phyloP scores from a whole-genome alignment of 2,797 vertebrate species.

The Decapterus maruadsi region DNA sequence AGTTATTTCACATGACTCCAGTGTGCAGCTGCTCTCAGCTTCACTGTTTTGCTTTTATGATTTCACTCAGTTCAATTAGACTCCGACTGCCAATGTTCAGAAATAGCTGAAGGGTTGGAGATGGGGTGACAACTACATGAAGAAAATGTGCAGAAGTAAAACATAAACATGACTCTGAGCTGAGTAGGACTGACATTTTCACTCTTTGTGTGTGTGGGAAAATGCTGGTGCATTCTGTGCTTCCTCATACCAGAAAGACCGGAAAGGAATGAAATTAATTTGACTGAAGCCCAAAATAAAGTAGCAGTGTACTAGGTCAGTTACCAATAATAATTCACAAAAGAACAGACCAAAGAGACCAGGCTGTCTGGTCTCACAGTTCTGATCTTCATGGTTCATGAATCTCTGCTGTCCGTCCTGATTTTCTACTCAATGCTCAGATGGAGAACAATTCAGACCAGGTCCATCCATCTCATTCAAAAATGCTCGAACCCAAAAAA shows the following conservation, averaged over 20 bases:
- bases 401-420: not conserved
- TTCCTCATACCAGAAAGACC: not conserved
- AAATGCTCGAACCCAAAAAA: not conserved
- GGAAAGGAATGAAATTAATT: conserved; percentile 37
- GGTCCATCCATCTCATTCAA: not conserved
- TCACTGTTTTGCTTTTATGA: not conserved
- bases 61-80: conserved; percentile 21
- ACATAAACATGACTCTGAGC: no score
- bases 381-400: not conserved
- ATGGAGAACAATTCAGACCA: not conserved
- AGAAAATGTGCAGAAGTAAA: not conserved
- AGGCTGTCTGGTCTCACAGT: not conserved
- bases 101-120: not conserved
- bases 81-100: not conserved
- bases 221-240: no score
- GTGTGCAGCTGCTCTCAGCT: not conserved
- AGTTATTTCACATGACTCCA: conserved; percentile 6
- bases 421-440: not conserved
- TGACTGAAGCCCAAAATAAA: conserved; percentile 49
- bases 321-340: conserved; percentile 25
- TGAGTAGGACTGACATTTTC: no score
- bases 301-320: conserved; percentile 21
- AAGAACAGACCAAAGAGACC: not conserved
- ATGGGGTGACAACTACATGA: not conserved
- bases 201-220: not conserved